Conservation (phyloP, 2,797 vertebrate species). For the Benthosema pterotum region DNA sequence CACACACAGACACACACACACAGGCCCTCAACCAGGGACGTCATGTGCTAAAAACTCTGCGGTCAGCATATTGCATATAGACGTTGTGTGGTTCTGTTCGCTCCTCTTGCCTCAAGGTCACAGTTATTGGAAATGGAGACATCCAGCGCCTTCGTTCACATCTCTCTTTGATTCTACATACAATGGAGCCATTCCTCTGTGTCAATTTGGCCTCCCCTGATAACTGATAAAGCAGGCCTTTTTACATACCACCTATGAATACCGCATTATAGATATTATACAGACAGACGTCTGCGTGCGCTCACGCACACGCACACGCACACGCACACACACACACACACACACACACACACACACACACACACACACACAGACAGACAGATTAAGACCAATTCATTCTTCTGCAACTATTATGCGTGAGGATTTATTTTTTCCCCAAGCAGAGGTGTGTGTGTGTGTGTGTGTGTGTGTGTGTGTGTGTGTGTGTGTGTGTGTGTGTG, state of each 20-base stretch:
- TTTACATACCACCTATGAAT: conserved; percentile 76
- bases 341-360: not conserved
- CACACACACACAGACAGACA: conserved; percentile 22
- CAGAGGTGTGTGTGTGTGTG: conserved; percentile 19
- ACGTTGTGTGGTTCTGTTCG: conserved; percentile 31
- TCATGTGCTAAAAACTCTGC: conserved; percentile 54
- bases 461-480: conserved; percentile 24
- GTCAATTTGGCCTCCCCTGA: conserved; percentile 73
- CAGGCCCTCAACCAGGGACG: conserved; percentile 15
- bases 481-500: conserved; percentile 34
- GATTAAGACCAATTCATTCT: conserved; percentile 74
- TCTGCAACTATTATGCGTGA: conserved; percentile 69
- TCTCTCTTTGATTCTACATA: conserved; percentile 74
- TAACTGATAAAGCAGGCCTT: conserved; percentile 68
- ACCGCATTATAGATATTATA: conserved; percentile 52
- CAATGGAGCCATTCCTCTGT: conserved; percentile 74
- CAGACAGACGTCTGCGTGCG: conserved; percentile 26
- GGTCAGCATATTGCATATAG: conserved; percentile 71
- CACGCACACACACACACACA: conserved; percentile 10
- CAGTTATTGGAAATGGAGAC: conserved; percentile 79
- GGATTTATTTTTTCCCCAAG: conserved; percentile 65
- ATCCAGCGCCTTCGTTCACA: conserved; percentile 68
- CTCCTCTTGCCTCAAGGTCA: conserved; percentile 75
- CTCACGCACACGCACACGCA: not conserved
- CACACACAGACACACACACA: conserved; percentile 18